Conservation (phyloP, 2,888 invertebrate species). For the Empis stercorea region DNA sequence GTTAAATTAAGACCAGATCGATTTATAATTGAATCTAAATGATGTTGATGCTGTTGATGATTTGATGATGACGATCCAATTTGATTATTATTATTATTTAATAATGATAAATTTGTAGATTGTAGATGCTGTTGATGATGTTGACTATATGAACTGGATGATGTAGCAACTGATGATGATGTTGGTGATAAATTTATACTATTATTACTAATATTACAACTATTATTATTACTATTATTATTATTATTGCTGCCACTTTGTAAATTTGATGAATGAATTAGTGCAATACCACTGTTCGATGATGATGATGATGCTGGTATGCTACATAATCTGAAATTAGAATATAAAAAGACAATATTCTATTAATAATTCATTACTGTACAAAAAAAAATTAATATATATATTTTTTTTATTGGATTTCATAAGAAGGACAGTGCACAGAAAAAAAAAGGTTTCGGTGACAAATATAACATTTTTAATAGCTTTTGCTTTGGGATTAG, state of each 20-base stretch:
- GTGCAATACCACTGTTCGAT: not conserved
- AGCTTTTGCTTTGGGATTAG: no score
- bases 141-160: constrained; percentile 11
- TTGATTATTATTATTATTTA: constrained; percentile 1
- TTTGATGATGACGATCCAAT: constrained; percentile 9
- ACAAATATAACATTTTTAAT: no score
- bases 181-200: constrained; percentile 12
- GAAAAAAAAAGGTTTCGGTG: no score
- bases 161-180: constrained; percentile 15
- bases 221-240: constrained; percentile 12
- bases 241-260: constrained; percentile 6
- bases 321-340: constrained; percentile 10
- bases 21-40: constrained; percentile 14
- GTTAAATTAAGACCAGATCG: not conserved
- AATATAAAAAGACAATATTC: not conserved
- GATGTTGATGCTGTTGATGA: constrained; percentile 14
- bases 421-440: no score
- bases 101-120: not conserved
- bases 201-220: constrained; percentile 3
- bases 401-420: no score
- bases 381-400: not conserved
- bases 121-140: constrained; percentile 11
- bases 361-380: not conserved
- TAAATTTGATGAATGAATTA: not conserved
- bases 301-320: constrained; percentile 7